phyloP scores from a whole-genome alignment of 2,113 vertebrate genomes.

The Clarias macrocephalus region DNA sequence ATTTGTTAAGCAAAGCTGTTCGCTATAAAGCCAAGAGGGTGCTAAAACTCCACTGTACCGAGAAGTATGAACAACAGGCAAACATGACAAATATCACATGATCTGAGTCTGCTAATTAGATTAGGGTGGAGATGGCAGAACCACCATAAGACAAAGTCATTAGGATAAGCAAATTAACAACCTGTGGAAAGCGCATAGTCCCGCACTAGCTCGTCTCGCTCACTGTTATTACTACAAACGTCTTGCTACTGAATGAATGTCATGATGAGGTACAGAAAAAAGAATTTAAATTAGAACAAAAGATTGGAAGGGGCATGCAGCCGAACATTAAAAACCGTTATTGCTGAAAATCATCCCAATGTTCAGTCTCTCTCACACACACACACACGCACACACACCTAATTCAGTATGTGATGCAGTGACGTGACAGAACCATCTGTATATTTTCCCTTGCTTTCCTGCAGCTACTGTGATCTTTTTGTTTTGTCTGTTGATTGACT shows the following conservation, averaged over 20 bases:
- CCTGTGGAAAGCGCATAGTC: neutral
- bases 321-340: neutral
- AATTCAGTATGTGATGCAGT: neutral
- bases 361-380: neutral
- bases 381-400: neutral
- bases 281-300: neutral
- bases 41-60: constrained; percentile 31
- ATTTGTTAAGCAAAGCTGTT: constrained; percentile 68
- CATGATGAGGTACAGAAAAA: neutral
- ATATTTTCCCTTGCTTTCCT: neutral
- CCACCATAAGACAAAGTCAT: constrained; percentile 5
- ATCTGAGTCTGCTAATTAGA: neutral
- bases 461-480: constrained; percentile 5
- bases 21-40: constrained; percentile 55
- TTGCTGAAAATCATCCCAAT: neutral
- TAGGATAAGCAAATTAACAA: constrained; percentile 19
- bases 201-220: neutral
- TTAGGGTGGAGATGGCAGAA: neutral
- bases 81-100: neutral
- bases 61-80: constrained; percentile 13
- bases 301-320: neutral
- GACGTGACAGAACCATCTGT: neutral
- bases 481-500: neutral
- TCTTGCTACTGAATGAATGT: neutral
- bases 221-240: neutral